Percentiles rank a stretch among this genome's conserved stretches.
Evolutionary conservation across 2,888 invertebrate genomes (phyloP).

Genomic region (Trissoscelio sp.): DNA sequence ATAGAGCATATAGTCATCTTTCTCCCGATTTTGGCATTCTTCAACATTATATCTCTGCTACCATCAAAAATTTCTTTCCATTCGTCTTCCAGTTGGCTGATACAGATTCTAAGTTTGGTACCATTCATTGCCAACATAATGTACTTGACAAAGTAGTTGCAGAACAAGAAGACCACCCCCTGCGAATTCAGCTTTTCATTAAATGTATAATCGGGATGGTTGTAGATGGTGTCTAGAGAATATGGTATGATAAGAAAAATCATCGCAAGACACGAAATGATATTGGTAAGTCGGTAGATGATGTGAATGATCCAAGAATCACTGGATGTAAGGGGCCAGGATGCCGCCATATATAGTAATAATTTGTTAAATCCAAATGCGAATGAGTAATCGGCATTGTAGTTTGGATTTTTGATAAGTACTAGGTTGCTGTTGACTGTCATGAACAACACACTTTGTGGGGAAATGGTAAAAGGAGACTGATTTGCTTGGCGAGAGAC

Average conservation of each 20-base stretch:
- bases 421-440: background rate
- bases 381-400: conserved; percentile 8
- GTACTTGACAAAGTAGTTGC: conserved; percentile 7
- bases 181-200: conserved; percentile 18
- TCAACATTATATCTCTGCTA: conserved; percentile 23
- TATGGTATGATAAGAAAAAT: conserved; percentile 16
- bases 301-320: background rate
- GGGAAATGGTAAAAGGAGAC: background rate
- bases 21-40: conserved; percentile 18
- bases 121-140: background rate
- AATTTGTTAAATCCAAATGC: conserved; percentile 6
- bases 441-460: conserved; percentile 6
- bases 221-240: conserved; percentile 6
- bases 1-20: background rate
- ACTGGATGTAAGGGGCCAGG: conserved; percentile 5
- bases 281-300: background rate
- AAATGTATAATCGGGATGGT: background rate
- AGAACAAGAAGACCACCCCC: conserved; percentile 8
- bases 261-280: conserved; percentile 5
- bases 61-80: conserved; percentile 22
- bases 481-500: too few species aligned
- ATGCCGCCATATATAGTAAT: conserved; percentile 20
- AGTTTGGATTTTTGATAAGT: conserved; percentile 2
- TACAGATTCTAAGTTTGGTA: conserved; percentile 4
- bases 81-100: conserved; percentile 13